Base-by-base conservation (phyloP, 2,888 invertebrate genomes). In the Eupithecia insigniata region DNA sequence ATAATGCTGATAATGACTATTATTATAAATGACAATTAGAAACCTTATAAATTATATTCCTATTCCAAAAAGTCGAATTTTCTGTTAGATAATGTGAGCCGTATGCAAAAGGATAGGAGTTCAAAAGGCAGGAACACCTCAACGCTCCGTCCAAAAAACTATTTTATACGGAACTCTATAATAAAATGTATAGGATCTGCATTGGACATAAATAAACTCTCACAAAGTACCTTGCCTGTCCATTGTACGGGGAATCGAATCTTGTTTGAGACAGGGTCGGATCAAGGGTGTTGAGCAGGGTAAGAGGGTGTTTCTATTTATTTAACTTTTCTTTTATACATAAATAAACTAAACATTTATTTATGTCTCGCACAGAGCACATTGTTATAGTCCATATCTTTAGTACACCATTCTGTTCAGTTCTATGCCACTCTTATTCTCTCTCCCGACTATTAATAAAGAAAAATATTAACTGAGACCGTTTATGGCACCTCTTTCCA, bases 191-290 rank as follows among this genome's bases (percentile, higher is more conserved):
- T 62, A 62, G 32, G 34, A 62, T 62, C 61, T 62, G 61, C 61
- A 32, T 62, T 62, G 61, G 46, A 55, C 67, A 67, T 55, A 67
- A 67, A 55, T 67, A 67, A 34, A 69, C 68, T 32, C 61, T 68
- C 30, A 62, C 68, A 61, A 61, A 34, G 46, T 60, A 67, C 62
- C 32, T 62, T 30, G 61, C 22, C 34, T 65, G 61, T 55, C 72
- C 51, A 60, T 69, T 66, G 72, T 72, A 60, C 32, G 39, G 10
- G 61, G 39, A 69, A 72, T 72, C 51, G 69, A 66, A 69, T 72
- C 65, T 60, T 18, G 70, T 64, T 30, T n/a, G 14, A 14, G 32
- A 12, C 64, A 64, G 64, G 36, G 64, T 1, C 36, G 64, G 34
- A 36, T 26, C 26, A 14, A 62, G 34, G n/a, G 1, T 36, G 3